Evolutionary conservation across 1,140 invertebrate genomes (phyloP), one percentile per base, ranked within the genome.

Genomic region (Dreissena rostriformis): DNA sequence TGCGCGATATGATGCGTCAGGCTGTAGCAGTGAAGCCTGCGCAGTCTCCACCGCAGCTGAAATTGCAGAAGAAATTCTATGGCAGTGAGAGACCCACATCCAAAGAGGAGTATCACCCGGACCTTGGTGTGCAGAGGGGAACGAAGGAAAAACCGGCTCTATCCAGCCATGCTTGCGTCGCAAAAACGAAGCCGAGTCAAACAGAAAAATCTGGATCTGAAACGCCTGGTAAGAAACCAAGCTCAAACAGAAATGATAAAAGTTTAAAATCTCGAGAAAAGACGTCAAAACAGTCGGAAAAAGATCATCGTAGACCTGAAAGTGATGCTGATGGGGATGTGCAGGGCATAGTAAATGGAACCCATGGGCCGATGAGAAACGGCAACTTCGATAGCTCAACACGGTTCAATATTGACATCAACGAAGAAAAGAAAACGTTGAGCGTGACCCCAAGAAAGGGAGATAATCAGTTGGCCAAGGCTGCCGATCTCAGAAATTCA

Each of bases 11-110:
- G 52, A 84, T 89, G 82, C 28, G 78, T 19, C 63, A 85, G 22
- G 74, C 71, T 26, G 86, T 86, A 7, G 84, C 86, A 61, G 53
- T 76, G 15, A 84, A 86, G 28, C 51, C 73, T 68, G 24, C 76
- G 12, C 15, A 22, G 4, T 71, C 74, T 24, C 77, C 84, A 14
- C 71, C 74, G 22, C 79, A 86, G 19, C 79, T 75, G 4, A 89
- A 86, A 80, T 57, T 87, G 22, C 39, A 39, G 77, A 90, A 90
- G 71, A 90, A 90, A 67, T 90, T 82, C 66, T 90, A 88, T 39
- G 88, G 87, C 17, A 87, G 86, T 82, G 87, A 84, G 22, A 51
- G 82, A n/a, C 82, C 82, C 4, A 28, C 52, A 22, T 65, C 39
- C 10, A 65, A 66, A n/a, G 82, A 84, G 15, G 74, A 77, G 1